Conservation (phyloP, 2,113 vertebrate genomes). For the Acrocephalus kingi region DNA sequence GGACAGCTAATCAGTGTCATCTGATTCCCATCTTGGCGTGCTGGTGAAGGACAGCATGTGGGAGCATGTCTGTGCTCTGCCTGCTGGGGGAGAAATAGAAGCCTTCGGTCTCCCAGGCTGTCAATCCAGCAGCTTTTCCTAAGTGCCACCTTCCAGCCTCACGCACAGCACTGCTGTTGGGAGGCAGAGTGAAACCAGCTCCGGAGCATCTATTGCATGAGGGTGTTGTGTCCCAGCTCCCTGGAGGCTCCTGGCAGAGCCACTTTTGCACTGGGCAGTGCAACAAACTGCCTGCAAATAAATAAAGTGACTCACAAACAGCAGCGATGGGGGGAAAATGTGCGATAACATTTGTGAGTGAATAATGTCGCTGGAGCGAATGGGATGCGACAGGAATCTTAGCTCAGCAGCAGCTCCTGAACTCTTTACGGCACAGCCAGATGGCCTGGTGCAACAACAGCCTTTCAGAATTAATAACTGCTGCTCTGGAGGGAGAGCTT, state of each 20-base stretch:
- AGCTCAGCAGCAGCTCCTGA: slow-evolving; percentile 69
- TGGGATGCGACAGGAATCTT: slow-evolving; percentile 61
- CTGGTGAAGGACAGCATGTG: background rate
- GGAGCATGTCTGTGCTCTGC: background rate
- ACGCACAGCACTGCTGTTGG: background rate
- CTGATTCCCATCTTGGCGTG: background rate
- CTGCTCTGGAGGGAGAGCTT: slow-evolving; percentile 73
- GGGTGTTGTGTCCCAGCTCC: background rate
- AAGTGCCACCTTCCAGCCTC: background rate
- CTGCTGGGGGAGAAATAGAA: slow-evolving; percentile 33
- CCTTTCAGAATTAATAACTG: slow-evolving; percentile 82
- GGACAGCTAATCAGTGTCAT: slow-evolving; percentile 19
- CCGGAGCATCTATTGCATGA: background rate
- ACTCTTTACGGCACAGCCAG: slow-evolving; percentile 71
- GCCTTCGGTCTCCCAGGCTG: background rate
- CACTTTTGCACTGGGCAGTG: background rate
- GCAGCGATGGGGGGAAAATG: background rate
- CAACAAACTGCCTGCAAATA: background rate
- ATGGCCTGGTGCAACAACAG: slow-evolving; percentile 79
- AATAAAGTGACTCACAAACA: background rate
- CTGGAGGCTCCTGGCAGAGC: background rate
- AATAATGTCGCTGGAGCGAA: slow-evolving; percentile 43
- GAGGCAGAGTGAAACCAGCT: background rate
- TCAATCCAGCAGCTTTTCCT: background rate
- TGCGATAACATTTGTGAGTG: slow-evolving; percentile 39